A percentile compares a stretch with the other conserved stretches of the same genome.
Evolutionary conservation across 2,888 invertebrate genomes (phyloP).

Genomic region (Steromphala cineraria): DNA sequence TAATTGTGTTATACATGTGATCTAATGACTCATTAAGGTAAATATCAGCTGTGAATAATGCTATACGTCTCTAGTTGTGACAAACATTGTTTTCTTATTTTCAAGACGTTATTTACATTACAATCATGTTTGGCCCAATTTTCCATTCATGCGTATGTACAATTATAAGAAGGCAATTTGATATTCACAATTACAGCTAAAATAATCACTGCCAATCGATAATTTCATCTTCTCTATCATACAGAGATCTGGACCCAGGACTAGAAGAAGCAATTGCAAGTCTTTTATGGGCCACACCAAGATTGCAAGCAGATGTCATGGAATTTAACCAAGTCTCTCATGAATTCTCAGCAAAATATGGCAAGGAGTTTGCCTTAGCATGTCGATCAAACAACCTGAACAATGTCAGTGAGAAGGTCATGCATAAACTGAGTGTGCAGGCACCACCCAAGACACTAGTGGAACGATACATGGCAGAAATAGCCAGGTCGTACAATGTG

Average conservation of each 20-base stretch:
- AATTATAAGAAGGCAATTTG: too few species aligned
- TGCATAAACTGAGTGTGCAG: conserved; percentile 76
- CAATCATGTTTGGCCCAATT: too few species aligned
- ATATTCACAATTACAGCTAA: too few species aligned
- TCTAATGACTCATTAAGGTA: too few species aligned
- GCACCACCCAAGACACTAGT: conserved; percentile 96
- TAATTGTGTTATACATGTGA: too few species aligned
- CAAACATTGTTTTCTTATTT: too few species aligned
- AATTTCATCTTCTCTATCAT: conserved; percentile 34
- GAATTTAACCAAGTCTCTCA: conserved; percentile 89
- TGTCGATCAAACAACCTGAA: conserved; percentile 88
- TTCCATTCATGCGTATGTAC: too few species aligned
- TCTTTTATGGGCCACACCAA: conserved; percentile 97
- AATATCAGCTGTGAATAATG: too few species aligned
- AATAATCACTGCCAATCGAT: too few species aligned
- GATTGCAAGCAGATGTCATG: conserved; percentile 82
- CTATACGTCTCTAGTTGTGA: too few species aligned
- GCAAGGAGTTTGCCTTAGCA: conserved; percentile 89
- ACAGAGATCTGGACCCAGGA: conserved; percentile 89
- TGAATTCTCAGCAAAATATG: conserved; percentile 92
- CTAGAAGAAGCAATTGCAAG: conserved; percentile 96
- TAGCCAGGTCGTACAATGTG: conserved; percentile 95
- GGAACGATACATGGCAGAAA: conserved; percentile 94
- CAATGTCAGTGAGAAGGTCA: conserved; percentile 92
- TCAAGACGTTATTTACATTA: too few species aligned